phyloP scores from a whole-genome alignment of 64 coral and sea anemone species.

The Stichodactyla mertensii region DNA sequence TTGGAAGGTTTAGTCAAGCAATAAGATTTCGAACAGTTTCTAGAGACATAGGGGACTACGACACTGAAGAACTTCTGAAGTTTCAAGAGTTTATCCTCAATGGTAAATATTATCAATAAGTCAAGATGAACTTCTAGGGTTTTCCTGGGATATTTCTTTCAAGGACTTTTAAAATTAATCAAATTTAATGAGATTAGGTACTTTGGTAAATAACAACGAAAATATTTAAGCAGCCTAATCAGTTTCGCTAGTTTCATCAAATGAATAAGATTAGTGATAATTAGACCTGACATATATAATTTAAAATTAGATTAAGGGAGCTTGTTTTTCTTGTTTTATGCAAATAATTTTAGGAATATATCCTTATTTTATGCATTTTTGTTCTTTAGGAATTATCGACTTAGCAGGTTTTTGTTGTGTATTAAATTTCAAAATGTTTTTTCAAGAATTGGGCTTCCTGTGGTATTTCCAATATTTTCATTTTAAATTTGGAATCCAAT shows the following conservation, averaged over 20 bases:
- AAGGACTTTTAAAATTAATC: not conserved
- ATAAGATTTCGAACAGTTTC: slow-evolving; percentile 56
- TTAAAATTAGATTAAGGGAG: not conserved
- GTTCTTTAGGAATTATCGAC: not conserved
- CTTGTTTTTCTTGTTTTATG: not conserved
- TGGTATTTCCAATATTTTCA: not conserved
- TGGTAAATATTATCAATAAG: slow-evolving; percentile 29
- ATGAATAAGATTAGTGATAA: not conserved
- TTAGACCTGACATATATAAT: not conserved
- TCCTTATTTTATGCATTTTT: not conserved
- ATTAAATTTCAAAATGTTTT: slow-evolving; percentile 1
- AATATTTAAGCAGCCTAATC: too few species aligned
- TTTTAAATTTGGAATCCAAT: not conserved
- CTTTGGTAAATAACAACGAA: too few species aligned
- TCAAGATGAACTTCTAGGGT: not conserved
- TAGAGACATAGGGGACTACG: slow-evolving; percentile 38
- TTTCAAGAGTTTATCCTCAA: slow-evolving; percentile 57
- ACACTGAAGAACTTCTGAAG: slow-evolving; percentile 43
- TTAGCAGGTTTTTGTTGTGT: not conserved
- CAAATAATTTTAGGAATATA: not conserved
- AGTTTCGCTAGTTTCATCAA: not conserved
- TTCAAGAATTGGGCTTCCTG: slow-evolving; percentile 4
- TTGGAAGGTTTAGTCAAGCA: slow-evolving; percentile 46
- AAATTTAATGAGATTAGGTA: not conserved
- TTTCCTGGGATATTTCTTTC: not conserved